A percentile compares a stretch with the other conserved stretches of the same genome.
phyloP scores from a whole-genome alignment of 2,797 vertebrate species.

The Urocyon cinereoargenteus region DNA sequence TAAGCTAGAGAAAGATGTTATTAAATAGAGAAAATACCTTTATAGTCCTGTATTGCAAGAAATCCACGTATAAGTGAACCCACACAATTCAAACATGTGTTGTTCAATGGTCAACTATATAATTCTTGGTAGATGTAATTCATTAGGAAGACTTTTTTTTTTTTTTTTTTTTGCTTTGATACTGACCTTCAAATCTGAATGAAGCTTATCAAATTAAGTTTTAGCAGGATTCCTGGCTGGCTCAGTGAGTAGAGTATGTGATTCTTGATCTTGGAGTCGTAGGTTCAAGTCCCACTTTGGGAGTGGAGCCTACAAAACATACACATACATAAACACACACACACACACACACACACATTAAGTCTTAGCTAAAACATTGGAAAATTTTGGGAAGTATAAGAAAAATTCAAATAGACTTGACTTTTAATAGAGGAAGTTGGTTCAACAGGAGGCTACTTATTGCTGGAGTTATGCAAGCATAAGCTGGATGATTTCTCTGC shows the following conservation, averaged over 20 bases:
- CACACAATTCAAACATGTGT: too few relatives aligned
- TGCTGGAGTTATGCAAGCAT: not conserved
- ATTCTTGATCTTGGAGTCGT: too few relatives aligned
- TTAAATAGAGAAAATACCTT: too few relatives aligned
- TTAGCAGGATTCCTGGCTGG: too few relatives aligned
- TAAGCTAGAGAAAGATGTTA: too few relatives aligned
- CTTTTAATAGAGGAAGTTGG: not conserved
- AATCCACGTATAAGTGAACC: too few relatives aligned
- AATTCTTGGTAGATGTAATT: not conserved
- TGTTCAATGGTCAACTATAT: not conserved
- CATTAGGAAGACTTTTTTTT: not conserved
- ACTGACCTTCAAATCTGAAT: slow-evolving; percentile 10
- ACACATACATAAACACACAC: too few relatives aligned
- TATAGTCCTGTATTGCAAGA: too few relatives aligned
- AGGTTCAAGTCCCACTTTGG: too few relatives aligned
- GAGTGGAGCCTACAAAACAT: too few relatives aligned
- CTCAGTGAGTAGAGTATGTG: too few relatives aligned
- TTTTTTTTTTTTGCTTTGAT: not conserved
- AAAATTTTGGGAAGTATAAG: not conserved
- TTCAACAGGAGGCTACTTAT: not conserved
- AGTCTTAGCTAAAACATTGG: not conserved
- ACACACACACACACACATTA: not conserved
- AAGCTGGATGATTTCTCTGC: not conserved
- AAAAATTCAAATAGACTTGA: not conserved
- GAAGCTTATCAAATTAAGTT: not conserved